phyloP scores from a whole-genome alignment of 2,797 vertebrate genomes.

The Lepus oiostolus region DNA sequence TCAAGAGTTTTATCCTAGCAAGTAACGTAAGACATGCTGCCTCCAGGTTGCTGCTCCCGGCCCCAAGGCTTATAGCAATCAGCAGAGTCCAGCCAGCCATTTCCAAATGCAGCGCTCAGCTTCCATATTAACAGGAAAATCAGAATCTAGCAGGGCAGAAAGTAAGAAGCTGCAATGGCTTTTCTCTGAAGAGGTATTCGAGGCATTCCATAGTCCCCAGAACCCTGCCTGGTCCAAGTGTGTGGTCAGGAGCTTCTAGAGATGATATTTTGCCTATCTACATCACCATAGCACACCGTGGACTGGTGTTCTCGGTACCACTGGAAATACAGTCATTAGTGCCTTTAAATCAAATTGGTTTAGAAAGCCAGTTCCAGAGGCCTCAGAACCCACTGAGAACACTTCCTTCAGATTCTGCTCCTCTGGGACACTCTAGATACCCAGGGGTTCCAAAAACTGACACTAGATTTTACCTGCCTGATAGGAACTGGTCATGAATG shows the following conservation, averaged over 20 bases:
- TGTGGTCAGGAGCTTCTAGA: neutral
- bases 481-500: neutral
- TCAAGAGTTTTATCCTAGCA: too few species aligned
- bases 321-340: neutral
- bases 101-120: neutral
- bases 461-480: neutral
- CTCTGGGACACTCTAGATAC: neutral
- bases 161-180: neutral
- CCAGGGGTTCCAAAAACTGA: neutral
- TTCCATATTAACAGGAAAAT: neutral
- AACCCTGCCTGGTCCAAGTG: neutral
- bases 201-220: neutral
- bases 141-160: neutral
- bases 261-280: neutral
- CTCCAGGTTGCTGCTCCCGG: neutral
- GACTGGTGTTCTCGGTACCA: neutral
- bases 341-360: neutral
- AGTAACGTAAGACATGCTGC: too few species aligned
- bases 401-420: neutral
- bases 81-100: neutral
- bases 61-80: neutral
- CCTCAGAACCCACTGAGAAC: conserved; percentile 14
- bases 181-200: neutral
- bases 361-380: neutral
- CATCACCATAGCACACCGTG: too few species aligned